These are phyloP conservation scores for Bufotes viridis DNA, from an alignment of 2,797 vertebrate species.

Conservation along the genomic window DNA sequence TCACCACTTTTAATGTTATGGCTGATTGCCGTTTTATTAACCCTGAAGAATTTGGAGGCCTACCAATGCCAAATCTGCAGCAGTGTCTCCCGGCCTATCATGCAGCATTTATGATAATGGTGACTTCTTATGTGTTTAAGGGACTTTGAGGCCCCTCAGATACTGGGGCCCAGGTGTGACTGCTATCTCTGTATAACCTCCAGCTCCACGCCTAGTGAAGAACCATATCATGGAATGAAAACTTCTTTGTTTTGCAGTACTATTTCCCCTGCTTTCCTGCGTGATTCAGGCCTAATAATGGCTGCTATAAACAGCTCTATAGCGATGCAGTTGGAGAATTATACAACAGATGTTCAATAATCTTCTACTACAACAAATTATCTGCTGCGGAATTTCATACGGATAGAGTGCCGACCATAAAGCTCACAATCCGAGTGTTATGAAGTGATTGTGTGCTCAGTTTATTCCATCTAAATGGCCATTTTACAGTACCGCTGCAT, in stretches of 20 bases:
- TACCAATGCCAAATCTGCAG: no score
- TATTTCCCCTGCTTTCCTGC: background rate
- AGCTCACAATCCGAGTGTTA: background rate
- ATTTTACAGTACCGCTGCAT: slow-evolving; percentile 1
- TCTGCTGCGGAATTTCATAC: slow-evolving; percentile 7
- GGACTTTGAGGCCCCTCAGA: no score
- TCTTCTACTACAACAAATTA: background rate
- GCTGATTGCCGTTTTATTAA: no score
- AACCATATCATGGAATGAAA: background rate
- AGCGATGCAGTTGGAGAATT: background rate
- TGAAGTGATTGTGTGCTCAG: background rate
- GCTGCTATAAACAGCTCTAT: background rate
- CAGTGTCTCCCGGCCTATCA: no score
- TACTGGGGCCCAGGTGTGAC: no score
- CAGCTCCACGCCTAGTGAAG: background rate
- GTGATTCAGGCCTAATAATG: slow-evolving; percentile 1
- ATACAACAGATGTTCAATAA: slow-evolving; percentile 10
- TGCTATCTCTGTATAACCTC: background rate
- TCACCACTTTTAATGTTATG: no score
- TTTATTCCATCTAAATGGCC: background rate
- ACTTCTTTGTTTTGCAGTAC: background rate
- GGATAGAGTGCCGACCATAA: background rate
- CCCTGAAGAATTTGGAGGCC: no score
- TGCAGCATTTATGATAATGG: no score
- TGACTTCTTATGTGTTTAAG: no score